These are phyloP conservation scores for Fabriciana adippe DNA, from an alignment of 2,888 invertebrate species.

Conservation along the genomic window DNA sequence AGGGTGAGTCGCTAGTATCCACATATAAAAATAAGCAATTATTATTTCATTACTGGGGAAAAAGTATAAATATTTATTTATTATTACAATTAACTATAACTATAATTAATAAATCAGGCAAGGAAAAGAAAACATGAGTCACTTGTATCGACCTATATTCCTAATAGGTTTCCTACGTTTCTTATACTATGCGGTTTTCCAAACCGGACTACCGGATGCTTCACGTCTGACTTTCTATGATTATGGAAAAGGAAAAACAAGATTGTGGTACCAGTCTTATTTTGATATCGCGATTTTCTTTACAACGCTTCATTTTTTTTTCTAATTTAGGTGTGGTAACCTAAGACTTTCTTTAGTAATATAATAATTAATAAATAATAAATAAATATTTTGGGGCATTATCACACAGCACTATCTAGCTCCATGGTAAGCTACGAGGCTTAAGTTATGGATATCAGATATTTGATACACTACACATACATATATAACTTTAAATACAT, in stretches of 20 bases:
- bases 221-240: constrained; percentile 34
- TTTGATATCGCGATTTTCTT: constrained; percentile 22
- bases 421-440: no score
- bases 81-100: background rate
- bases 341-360: no score
- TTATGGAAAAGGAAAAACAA: constrained; percentile 37
- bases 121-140: constrained; percentile 28
- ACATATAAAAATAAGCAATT: no score
- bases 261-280: constrained; percentile 24
- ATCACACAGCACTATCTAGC: no score
- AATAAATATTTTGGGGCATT: no score
- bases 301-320: background rate
- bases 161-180: constrained; percentile 22
- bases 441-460: no score
- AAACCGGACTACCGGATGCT: constrained; percentile 36
- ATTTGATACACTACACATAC: no score
- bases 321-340: background rate
- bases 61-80: background rate
- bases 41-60: no score
- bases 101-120: background rate
- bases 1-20: no score
- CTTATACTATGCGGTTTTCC: constrained; percentile 33
- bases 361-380: no score
- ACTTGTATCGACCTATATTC: constrained; percentile 29
- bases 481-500: no score